Base-by-base conservation (phyloP, 2,888 invertebrate genomes). In the Antheraea yamamai region DNA sequence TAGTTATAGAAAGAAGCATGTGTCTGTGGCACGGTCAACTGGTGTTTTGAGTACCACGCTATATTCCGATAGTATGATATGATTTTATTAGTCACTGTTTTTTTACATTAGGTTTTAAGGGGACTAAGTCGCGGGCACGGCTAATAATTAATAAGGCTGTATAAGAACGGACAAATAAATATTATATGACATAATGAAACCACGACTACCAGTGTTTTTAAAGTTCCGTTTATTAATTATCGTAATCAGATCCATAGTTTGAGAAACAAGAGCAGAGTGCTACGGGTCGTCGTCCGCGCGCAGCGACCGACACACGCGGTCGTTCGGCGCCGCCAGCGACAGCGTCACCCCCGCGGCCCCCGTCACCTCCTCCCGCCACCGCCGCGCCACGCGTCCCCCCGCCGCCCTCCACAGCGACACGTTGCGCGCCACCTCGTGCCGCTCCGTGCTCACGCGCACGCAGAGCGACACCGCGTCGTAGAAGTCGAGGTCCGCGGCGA, bases 401-500 rank as follows among this genome's bases (percentile, higher is more conserved):
- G 16, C 16, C 72, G 71, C 35, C 66, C 71, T 39, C 35, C 39
- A n/a, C 73, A 81, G 79, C 72, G 10, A 0, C 74, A 73, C 77
- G 74, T 52, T 4, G 73, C 78, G 79, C 68, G 73, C 72, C 75
- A 72, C 75, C 35, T 0, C 20, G 79, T 84, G 82, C 64, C 77
- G 79, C 72, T 76, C 85, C 61, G 80, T 72, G 75, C 76, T 64
- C 61, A 80, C 86, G 83, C 91, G 91, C 84, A 91, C 92, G 85
- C 93, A 93, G 78, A 91, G 86, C 84, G 88, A 82, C 80, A 84
- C 83, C 76, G 71, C 81, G 74, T 83, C 85, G 88, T 92, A 91
- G 88, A 92, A 92, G 88, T 93, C 92, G 72, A 91, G 84, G 82
- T 90, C 87, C 70, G 89, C 82, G 74, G 81, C 82, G 75, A 91